A percentile compares a stretch with the other conserved stretches of the same genome.
Evolutionary conservation across 1,140 invertebrate genomes (phyloP).

Genomic region (Acromyrmex heyeri): DNA sequence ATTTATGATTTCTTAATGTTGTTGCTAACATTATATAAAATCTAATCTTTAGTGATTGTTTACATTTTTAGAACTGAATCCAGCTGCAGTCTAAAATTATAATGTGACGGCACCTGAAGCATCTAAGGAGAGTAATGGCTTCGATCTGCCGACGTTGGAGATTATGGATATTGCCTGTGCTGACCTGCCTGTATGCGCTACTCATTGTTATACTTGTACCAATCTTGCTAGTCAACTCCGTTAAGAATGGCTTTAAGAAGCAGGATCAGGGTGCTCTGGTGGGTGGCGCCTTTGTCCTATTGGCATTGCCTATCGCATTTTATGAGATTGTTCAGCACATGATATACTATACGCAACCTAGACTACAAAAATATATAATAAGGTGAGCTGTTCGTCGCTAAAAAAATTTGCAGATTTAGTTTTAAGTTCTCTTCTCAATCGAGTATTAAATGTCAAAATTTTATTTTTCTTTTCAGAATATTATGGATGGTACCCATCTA

Average conservation of each 20-base stretch:
- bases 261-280: slow-evolving; percentile 93
- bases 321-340: slow-evolving; percentile 98
- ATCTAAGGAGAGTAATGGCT: slow-evolving; percentile 78
- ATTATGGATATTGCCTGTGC: slow-evolving; percentile 95
- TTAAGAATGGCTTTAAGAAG: slow-evolving; percentile 91
- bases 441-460: slow-evolving; percentile 13
- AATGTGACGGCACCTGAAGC: slow-evolving; percentile 72
- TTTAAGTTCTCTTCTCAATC: slow-evolving; percentile 5
- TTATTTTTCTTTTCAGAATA: slow-evolving; percentile 90
- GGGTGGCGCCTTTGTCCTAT: slow-evolving; percentile 95
- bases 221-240: slow-evolving; percentile 91
- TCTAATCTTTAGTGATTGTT: neutral
- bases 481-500: slow-evolving; percentile 99
- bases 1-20: neutral
- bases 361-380: slow-evolving; percentile 97
- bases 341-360: slow-evolving; percentile 97
- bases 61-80: neutral
- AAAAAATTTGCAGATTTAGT: neutral
- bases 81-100: slow-evolving; percentile 46
- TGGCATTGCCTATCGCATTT: slow-evolving; percentile 96
- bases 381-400: slow-evolving; percentile 87
- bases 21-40: neutral
- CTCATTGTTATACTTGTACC: slow-evolving; percentile 94
- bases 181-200: slow-evolving; percentile 92
- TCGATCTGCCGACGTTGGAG: slow-evolving; percentile 91